Evolutionary conservation across 2,797 vertebrate genomes (phyloP).

Genomic region (Macrochelys suwanniensis): DNA sequence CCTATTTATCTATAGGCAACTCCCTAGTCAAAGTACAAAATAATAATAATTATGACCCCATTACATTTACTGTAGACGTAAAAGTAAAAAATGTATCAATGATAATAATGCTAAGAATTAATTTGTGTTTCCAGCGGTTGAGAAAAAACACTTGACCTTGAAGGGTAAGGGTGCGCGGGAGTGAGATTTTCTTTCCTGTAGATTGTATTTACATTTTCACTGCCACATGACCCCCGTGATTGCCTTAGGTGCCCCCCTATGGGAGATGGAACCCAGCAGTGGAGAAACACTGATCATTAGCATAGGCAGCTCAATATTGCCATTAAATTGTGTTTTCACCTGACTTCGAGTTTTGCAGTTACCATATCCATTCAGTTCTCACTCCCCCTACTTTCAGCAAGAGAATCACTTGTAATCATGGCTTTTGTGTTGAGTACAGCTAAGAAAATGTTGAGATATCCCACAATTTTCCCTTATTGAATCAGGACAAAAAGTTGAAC

Average conservation of each 20-base stretch:
- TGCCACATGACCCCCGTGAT: too few relatives aligned
- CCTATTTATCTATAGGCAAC: not conserved
- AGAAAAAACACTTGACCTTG: not conserved
- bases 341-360: not conserved
- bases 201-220: not conserved
- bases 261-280: not conserved
- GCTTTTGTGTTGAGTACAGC: not conserved
- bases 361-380: not conserved
- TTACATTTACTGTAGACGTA: not conserved
- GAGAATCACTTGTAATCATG: not conserved
- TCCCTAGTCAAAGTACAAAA: not conserved
- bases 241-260: not conserved
- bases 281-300: not conserved
- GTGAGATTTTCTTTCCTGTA: not conserved
- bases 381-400: not conserved
- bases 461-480: not conserved
- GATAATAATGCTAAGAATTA: fast-evolving
- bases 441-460: not conserved
- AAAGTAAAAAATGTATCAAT: not conserved
- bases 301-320: not conserved
- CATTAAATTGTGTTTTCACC: not conserved
- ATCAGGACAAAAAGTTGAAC: not conserved
- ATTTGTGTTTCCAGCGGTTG: fast-evolving
- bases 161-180: not conserved
- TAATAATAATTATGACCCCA: too few relatives aligned